A percentile compares a stretch with the other conserved stretches of the same genome.
phyloP scores from a whole-genome alignment of 2,888 invertebrate species.

The Calephelis perditalis region DNA sequence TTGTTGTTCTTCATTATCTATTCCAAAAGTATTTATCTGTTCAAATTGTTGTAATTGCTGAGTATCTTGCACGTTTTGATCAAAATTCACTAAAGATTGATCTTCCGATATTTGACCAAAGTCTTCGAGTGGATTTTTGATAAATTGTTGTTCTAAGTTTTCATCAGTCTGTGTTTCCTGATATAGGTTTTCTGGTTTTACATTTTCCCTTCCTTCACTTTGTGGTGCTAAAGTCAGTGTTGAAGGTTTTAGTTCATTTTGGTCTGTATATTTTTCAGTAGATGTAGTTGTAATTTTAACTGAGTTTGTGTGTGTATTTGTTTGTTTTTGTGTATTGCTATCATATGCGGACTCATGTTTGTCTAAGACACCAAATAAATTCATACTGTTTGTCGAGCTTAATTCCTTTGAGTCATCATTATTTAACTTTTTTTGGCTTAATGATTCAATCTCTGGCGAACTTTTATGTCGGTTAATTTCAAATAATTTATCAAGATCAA shows the following conservation, averaged over 20 bases:
- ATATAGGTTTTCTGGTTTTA: background rate
- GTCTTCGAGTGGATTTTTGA: constrained; percentile 31
- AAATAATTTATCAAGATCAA: constrained; percentile 20
- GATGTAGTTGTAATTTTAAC: background rate
- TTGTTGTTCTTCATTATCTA: constrained; percentile 26
- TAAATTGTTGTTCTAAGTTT: constrained; percentile 22
- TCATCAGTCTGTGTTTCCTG: constrained; percentile 14
- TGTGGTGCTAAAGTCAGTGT: background rate
- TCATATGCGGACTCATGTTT: background rate
- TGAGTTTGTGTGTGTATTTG: background rate
- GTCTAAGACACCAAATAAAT: background rate
- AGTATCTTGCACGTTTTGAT: constrained; percentile 13
- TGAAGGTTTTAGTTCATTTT: background rate
- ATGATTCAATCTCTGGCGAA: constrained; percentile 37
- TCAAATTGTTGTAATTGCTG: constrained; percentile 30
- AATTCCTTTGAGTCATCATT: constrained; percentile 17
- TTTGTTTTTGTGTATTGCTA: background rate
- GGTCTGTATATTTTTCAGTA: background rate
- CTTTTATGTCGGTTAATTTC: constrained; percentile 31
- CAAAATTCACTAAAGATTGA: background rate
- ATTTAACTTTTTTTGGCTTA: constrained; percentile 33
- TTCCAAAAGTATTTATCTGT: constrained; percentile 16
- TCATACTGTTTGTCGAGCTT: background rate
- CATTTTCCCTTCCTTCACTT: background rate
- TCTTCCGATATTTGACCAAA: constrained; percentile 23